phyloP scores from a whole-genome alignment of 1,140 invertebrate species.

The Hetaerina americana region DNA sequence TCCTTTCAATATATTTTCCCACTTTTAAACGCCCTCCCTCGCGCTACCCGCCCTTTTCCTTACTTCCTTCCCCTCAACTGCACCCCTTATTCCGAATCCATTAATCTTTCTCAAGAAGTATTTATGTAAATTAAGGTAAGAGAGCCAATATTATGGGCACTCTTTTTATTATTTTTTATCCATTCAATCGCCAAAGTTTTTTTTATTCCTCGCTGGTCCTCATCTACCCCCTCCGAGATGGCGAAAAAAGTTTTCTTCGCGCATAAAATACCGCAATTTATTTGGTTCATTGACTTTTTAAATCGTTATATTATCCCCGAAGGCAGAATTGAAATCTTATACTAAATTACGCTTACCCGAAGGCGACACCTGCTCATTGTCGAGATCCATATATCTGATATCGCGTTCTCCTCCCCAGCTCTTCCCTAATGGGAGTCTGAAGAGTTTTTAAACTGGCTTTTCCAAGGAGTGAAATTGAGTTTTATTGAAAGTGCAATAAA shows the following conservation, averaged over 20 bases:
- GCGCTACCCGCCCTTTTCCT: too few relatives aligned
- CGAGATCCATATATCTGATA: background rate
- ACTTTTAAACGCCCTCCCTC: too few relatives aligned
- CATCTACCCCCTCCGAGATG: background rate
- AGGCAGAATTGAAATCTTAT: background rate
- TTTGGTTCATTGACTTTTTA: conserved; percentile 3
- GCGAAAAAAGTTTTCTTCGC: conserved; percentile 8
- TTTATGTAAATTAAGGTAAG: conserved; percentile 9
- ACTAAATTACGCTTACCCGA: background rate
- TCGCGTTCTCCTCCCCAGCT: too few relatives aligned
- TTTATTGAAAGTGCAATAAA: too few relatives aligned
- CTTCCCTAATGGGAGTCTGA: too few relatives aligned
- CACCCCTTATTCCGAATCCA: background rate
- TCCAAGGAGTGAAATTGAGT: too few relatives aligned
- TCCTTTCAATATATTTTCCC: too few relatives aligned
- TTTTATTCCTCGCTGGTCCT: background rate
- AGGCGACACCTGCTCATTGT: background rate
- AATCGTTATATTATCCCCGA: background rate
- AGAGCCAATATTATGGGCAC: conserved; percentile 7
- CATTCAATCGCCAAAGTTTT: background rate
- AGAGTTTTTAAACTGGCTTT: too few relatives aligned
- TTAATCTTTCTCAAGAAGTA: conserved; percentile 3
- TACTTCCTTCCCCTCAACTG: background rate
- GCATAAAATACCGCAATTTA: conserved; percentile 9
- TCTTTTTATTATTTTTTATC: conserved; percentile 7